phyloP scores from a whole-genome alignment of 2,113 vertebrate genomes.

The Caranx ignobilis region DNA sequence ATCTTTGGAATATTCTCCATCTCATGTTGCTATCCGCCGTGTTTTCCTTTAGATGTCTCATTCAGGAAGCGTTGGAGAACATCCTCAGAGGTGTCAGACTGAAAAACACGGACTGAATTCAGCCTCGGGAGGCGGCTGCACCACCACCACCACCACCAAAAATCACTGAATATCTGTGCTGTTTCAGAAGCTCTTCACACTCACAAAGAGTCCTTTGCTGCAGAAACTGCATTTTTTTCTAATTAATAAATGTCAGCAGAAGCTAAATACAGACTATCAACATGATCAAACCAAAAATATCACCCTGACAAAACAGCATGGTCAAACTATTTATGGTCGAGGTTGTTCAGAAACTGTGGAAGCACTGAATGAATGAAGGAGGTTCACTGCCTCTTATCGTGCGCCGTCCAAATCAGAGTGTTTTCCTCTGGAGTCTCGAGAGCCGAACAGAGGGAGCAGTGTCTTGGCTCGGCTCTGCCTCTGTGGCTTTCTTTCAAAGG shows the following conservation, averaged over 20 bases:
- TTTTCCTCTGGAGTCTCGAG: constrained; percentile 52
- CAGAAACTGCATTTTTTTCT: background rate
- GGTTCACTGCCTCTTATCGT: constrained; percentile 61
- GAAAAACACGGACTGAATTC: background rate
- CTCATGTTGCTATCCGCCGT: background rate
- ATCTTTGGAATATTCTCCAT: background rate
- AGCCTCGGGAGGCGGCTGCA: background rate
- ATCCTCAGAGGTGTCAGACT: background rate
- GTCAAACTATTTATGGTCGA: constrained; percentile 50
- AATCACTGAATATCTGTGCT: constrained; percentile 17
- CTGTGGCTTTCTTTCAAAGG: constrained; percentile 66
- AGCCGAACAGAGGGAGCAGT: constrained; percentile 75
- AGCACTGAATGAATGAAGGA: constrained; percentile 49
- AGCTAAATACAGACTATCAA: constrained; percentile 17
- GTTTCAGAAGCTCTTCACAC: constrained; percentile 12
- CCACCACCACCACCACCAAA: background rate
- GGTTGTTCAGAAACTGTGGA: constrained; percentile 17
- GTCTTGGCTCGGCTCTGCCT: constrained; percentile 51
- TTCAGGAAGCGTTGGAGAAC: background rate
- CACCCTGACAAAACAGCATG: constrained; percentile 14
- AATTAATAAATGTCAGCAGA: constrained; percentile 36
- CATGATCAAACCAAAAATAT: constrained; percentile 35
- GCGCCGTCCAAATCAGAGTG: constrained; percentile 61
- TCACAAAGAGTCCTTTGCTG: constrained; percentile 16
- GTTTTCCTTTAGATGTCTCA: background rate